Evolutionary conservation across 2,888 invertebrate species (phyloP).

Genomic region (Apoda limacodes): DNA sequence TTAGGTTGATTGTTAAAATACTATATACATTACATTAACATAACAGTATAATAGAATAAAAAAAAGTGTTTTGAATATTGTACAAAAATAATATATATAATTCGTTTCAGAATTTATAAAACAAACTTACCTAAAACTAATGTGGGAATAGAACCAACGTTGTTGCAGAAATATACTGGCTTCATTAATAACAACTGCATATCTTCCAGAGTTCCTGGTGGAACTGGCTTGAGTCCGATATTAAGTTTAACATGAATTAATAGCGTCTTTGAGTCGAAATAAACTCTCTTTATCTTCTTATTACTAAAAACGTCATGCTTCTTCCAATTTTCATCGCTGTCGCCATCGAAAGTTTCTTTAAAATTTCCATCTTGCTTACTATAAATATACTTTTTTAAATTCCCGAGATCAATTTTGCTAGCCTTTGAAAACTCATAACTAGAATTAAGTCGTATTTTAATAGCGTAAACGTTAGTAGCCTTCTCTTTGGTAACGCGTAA

Average conservation of each 20-base stretch:
- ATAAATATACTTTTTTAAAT: constrained; percentile 41
- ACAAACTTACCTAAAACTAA: constrained; percentile 37
- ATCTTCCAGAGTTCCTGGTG: constrained; percentile 38
- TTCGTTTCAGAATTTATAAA: no score
- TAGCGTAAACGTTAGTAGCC: constrained; percentile 34
- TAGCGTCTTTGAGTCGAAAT: constrained; percentile 35
- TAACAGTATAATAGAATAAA: no score
- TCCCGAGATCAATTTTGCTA: no score
- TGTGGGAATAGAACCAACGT: constrained; percentile 23
- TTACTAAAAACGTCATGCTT: constrained; percentile 27
- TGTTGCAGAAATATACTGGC: constrained; percentile 31
- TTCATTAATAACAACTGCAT: constrained; percentile 26
- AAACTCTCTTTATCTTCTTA: constrained; percentile 37
- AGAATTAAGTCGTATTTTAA: constrained; percentile 31
- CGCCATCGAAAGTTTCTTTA: constrained; percentile 26
- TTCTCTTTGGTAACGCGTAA: constrained; percentile 40
- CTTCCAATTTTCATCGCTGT: constrained; percentile 25
- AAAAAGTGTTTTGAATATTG: no score
- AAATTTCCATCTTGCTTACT: no score
- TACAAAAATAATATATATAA: no score
- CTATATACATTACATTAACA: no score
- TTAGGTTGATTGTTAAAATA: no score
- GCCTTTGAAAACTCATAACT: constrained; percentile 20
- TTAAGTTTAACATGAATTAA: constrained; percentile 40
- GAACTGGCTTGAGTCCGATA: constrained; percentile 33